A percentile compares a stretch with the other conserved stretches of the same genome.
phyloP scores from a whole-genome alignment of 1,140 invertebrate genomes.

The Drosophila triauraria region DNA sequence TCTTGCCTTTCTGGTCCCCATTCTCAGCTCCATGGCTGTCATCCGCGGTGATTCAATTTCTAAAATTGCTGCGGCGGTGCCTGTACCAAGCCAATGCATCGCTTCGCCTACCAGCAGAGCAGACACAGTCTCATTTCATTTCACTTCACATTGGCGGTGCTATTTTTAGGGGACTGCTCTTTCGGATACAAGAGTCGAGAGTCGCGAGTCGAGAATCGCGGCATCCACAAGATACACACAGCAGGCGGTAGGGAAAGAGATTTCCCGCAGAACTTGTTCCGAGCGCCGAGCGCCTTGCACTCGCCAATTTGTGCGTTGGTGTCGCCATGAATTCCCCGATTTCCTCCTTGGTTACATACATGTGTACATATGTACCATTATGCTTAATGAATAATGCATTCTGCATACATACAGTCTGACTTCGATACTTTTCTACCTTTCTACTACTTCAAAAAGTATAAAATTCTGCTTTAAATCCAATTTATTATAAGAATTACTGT shows the following conservation, averaged over 20 bases:
- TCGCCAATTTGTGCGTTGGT: constrained; percentile 58
- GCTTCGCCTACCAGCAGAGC: constrained; percentile 34
- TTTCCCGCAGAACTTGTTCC: constrained; percentile 56
- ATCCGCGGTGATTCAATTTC: constrained; percentile 68
- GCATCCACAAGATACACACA: constrained; percentile 51
- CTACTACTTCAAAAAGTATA: not conserved
- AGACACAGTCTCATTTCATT: constrained; percentile 74
- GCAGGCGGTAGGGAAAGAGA: constrained; percentile 25
- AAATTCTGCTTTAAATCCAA: not conserved
- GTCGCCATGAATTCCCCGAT: constrained; percentile 27
- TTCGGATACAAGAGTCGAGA: constrained; percentile 34
- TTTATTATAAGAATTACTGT: not conserved
- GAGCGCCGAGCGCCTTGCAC: constrained; percentile 40
- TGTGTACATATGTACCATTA: not conserved
- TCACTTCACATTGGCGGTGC: constrained; percentile 67
- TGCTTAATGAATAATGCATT: constrained; percentile 20
- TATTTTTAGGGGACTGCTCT: constrained; percentile 72
- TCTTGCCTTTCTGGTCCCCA: constrained; percentile 23
- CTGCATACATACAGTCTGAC: not conserved
- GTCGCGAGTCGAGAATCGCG: constrained; percentile 25
- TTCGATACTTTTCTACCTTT: not conserved
- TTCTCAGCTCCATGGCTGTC: constrained; percentile 42
- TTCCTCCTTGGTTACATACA: not conserved
- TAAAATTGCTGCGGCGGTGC: constrained; percentile 56
- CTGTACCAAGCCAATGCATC: constrained; percentile 59